phyloP scores from a whole-genome alignment of 2,113 vertebrate species.

The crab-eating macaque (Macaca fascicularis) region T2T-MFA8v1.1 NC_088375.1:117320001-117320500 shows the following conservation, averaged over 20 bases:
- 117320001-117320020: not conserved
- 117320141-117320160: too few relatives aligned
- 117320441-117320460: not conserved
- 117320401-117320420: not conserved
- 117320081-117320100: not conserved
- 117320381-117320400: not conserved
- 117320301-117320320: too few relatives aligned
- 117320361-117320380: not conserved
- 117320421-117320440: not conserved
- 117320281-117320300: not conserved
- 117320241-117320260: not conserved
- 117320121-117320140: not conserved
- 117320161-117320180: not conserved
- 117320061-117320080: not conserved
- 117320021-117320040: not conserved
- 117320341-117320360: too few relatives aligned
- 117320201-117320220: not conserved
- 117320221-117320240: not conserved
- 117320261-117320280: not conserved
- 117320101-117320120: not conserved
- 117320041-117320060: not conserved
- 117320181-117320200: not conserved
- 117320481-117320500: not conserved
- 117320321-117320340: too few relatives aligned
- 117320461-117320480: not conserved